Evolutionary conservation across 2,797 vertebrate genomes (phyloP).

Genomic region (Capromys pilorides): DNA sequence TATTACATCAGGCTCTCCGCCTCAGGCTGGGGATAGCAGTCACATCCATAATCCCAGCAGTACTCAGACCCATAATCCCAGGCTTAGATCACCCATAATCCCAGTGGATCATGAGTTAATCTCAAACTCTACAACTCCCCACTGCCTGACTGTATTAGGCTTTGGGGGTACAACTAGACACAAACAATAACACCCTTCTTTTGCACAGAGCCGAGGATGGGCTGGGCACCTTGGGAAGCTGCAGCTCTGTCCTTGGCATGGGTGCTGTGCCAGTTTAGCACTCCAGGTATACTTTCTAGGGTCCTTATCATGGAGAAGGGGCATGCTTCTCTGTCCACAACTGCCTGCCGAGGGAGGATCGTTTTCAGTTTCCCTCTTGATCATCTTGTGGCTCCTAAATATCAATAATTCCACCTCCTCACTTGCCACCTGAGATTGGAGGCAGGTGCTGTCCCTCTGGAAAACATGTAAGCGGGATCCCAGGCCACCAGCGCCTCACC

Average conservation of each 20-base stretch:
- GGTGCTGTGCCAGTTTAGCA: accelerated
- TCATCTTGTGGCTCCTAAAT: slow-evolving; percentile 91
- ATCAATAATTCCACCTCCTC: slow-evolving; percentile 93
- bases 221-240: neutral
- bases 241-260: neutral
- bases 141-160: too few species aligned
- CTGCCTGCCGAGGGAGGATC: slow-evolving; percentile 94
- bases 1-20: too few species aligned
- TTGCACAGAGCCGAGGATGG: neutral
- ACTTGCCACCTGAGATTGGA: slow-evolving; percentile 94
- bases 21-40: too few species aligned
- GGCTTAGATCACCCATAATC: too few species aligned
- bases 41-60: too few species aligned
- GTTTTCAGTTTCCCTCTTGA: slow-evolving; percentile 94
- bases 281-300: neutral
- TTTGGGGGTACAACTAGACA: too few species aligned
- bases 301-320: slow-evolving; percentile 51
- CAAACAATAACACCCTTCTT: accelerated
- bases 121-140: too few species aligned
- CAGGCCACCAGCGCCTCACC: slow-evolving; percentile 90
- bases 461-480: slow-evolving; percentile 94
- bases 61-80: too few species aligned
- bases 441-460: slow-evolving; percentile 89
- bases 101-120: too few species aligned
- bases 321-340: slow-evolving; percentile 86